Conservation (phyloP, 1,140 invertebrate genomes). For the Macrocentrus cingulum region DNA sequence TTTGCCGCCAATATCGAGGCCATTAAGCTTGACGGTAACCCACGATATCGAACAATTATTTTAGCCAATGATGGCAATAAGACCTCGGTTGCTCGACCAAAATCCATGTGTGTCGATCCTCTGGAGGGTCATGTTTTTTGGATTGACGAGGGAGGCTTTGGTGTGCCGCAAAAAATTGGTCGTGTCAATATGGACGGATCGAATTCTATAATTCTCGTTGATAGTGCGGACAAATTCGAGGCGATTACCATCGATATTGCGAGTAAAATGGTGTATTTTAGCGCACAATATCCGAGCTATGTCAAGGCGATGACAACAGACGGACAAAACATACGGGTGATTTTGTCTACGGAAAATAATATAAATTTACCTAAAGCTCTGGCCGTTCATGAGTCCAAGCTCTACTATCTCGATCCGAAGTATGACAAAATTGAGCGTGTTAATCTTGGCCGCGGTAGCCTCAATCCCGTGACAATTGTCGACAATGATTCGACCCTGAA, state of each 20-base stretch:
- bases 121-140: conserved; percentile 84
- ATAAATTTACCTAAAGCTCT: conserved; percentile 81
- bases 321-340: conserved; percentile 69
- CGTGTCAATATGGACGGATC: conserved; percentile 93
- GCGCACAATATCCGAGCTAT: conserved; percentile 72
- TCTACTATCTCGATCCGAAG: conserved; percentile 87
- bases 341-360: conserved; percentile 70
- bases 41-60: conserved; percentile 82
- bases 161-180: conserved; percentile 88
- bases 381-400: conserved; percentile 76
- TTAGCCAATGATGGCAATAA: conserved; percentile 87
- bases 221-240: conserved; percentile 71
- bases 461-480: conserved; percentile 73
- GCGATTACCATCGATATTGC: conserved; percentile 85
- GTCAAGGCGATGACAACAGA: conserved; percentile 77
- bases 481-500: conserved; percentile 87
- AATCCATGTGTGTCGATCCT: conserved; percentile 87
- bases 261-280: conserved; percentile 84
- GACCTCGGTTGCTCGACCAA: conserved; percentile 84
- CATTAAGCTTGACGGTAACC: conserved; percentile 82
- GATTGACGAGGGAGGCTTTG: conserved; percentile 91
- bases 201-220: conserved; percentile 70
- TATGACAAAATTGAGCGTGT: conserved; percentile 89
- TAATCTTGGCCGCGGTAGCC: conserved; percentile 77
- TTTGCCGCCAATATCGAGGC: conserved; percentile 91